Evolutionary conservation across 2,797 vertebrate species (phyloP), one percentile per base, ranked within the genome.

Genomic region (Salmo trutta): DNA sequence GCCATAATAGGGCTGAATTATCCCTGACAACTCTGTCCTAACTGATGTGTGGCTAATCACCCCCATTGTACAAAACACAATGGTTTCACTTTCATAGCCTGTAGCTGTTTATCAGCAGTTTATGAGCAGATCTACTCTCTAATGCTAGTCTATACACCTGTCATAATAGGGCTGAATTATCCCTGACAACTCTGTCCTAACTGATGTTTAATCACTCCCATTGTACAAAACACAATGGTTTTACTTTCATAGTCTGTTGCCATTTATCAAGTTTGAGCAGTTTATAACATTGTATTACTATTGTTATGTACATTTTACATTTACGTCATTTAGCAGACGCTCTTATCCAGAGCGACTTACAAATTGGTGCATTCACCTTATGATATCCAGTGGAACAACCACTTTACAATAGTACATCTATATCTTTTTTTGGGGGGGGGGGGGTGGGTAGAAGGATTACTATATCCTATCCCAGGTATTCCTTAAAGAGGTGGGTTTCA

Each of bases 151-250:
- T 52, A 2, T 71, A 14, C 16, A 33, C 31, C 74, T 36, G 14
- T 64, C 73, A 79, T 76, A 84, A 71, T 52, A 21, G 69, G 67
- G 59, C 73, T 12, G 41, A 47, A 47, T 47, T 47, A 47, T 47
- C 10, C 41, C 17, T 66, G 72, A 16, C 77, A 78, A 74, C 36
- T 27, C 24, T 16, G 66, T 62, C 5, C n/a, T 7, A 24, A n/a
- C 59, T 62, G 59, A 62, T 62, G 59, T 24, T 21, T 62, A 62
- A 62, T 62, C 59, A 62, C n/a, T 17, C n/a, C n/a, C 21, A 3
- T 62, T 62, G 12, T 21, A 62, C 59, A 4, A 2, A 62, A 10
- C 59, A 24, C 53, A 19, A 21, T 21, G 7, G 5, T 54, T 54
- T 19, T 4, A 19, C 19, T 8, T n/a, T 7, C 59, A 62, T 62